These are phyloP conservation scores for Apis florea DNA, from an alignment of 1,140 invertebrate genomes.

Conservation along the genomic window DNA sequence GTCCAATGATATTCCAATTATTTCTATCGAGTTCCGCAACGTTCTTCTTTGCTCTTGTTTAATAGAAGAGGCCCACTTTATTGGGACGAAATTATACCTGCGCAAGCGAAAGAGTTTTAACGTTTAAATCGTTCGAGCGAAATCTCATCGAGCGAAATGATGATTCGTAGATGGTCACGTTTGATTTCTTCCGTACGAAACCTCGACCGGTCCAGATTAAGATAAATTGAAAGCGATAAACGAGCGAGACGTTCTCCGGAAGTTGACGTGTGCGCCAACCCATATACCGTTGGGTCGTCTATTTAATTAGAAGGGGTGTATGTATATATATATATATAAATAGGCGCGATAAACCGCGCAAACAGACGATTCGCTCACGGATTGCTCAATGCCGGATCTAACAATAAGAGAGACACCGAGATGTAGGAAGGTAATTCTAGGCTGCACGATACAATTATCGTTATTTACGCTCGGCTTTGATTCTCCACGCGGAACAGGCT, in stretches of 20 bases:
- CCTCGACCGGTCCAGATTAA: background rate
- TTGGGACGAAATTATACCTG: no score
- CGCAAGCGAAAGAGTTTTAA: no score
- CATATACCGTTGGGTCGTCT: slow-evolving; percentile 28
- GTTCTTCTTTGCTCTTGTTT: no score
- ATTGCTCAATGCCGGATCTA: slow-evolving; percentile 64
- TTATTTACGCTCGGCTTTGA: slow-evolving; percentile 51
- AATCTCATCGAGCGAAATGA: no score
- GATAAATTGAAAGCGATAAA: background rate
- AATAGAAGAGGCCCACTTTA: no score
- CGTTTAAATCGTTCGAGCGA: no score
- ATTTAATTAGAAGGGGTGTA: slow-evolving; percentile 54
- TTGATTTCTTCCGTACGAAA: no score
- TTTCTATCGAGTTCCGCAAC: no score
- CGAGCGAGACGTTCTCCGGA: background rate
- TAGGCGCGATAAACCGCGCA: slow-evolving; percentile 53
- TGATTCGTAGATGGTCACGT: no score
- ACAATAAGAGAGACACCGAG: slow-evolving; percentile 52
- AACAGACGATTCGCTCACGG: slow-evolving; percentile 40
- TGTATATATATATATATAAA: no score
- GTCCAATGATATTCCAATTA: no score
- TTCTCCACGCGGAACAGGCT: slow-evolving; percentile 32
- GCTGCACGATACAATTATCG: slow-evolving; percentile 52
- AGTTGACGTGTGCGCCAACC: slow-evolving; percentile 6
- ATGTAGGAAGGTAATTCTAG: slow-evolving; percentile 57